These are phyloP conservation scores for Epinephelus coioides DNA, from an alignment of 2,797 vertebrate species.

Conservation along the genomic window DNA sequence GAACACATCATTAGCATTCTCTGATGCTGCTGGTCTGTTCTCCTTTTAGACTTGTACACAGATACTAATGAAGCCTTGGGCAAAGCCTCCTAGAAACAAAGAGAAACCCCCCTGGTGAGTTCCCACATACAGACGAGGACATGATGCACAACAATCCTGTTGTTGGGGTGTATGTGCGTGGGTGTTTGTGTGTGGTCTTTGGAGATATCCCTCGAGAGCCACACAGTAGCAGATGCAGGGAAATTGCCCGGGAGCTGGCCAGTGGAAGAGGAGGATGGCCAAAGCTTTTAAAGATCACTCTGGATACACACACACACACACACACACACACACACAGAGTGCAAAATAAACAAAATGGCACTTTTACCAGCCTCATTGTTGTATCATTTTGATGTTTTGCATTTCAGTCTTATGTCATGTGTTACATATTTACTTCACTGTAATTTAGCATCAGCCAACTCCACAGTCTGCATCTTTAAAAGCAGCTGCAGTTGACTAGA, in stretches of 20 bases:
- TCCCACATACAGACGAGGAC: constrained; percentile 17
- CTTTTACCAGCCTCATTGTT: background rate
- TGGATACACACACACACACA: background rate
- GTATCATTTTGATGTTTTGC: background rate
- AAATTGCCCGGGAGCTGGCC: constrained; percentile 28
- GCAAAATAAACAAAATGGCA: background rate
- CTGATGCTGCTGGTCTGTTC: constrained; percentile 20
- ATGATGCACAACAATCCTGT: constrained; percentile 22
- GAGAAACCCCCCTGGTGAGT: constrained; percentile 15
- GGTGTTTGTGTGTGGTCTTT: constrained; percentile 27
- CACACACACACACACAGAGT: background rate
- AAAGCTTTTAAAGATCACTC: constrained; percentile 17
- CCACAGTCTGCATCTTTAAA: constrained; percentile 7
- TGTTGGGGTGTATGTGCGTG: constrained; percentile 1
- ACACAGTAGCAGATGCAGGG: constrained; percentile 45
- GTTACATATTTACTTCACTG: background rate
- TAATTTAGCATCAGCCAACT: background rate
- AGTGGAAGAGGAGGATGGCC: constrained; percentile 13
- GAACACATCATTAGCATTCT: background rate
- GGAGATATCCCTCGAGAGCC: constrained; percentile 37
- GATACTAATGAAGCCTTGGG: constrained; percentile 43
- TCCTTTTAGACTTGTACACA: constrained; percentile 42
- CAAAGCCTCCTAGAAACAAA: constrained; percentile 13
- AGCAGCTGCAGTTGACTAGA: background rate
- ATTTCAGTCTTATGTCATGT: background rate